Percentiles rank a stretch among this genome's conserved stretches.
phyloP scores from a whole-genome alignment of 2,888 invertebrate genomes.

The Hybos culiciformis region DNA sequence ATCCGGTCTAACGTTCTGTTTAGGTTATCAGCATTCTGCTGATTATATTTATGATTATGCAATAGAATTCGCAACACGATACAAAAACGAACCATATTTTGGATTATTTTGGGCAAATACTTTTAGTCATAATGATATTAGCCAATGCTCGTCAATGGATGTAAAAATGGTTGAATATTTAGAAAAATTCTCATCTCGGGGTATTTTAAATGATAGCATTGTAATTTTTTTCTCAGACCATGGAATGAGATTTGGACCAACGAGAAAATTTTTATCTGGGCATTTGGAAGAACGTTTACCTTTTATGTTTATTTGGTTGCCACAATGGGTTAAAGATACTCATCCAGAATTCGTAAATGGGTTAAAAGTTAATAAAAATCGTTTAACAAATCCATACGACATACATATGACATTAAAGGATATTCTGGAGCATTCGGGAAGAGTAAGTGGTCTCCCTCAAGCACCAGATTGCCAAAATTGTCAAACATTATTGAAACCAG shows the following conservation, averaged over 20 bases:
- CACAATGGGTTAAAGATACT: constrained; percentile 43
- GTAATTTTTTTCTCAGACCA: constrained; percentile 66
- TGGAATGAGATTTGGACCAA: constrained; percentile 62
- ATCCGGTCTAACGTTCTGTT: constrained; percentile 42
- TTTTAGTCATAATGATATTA: constrained; percentile 57
- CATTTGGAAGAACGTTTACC: constrained; percentile 70
- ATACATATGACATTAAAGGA: constrained; percentile 57
- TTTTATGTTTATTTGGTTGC: constrained; percentile 54
- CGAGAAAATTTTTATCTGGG: constrained; percentile 51
- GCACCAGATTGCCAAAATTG: constrained; percentile 51
- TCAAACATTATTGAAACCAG: constrained; percentile 45
- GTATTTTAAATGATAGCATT: constrained; percentile 49
- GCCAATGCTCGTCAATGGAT: constrained; percentile 54
- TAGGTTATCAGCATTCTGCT: constrained; percentile 47
- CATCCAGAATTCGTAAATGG: constrained; percentile 42
- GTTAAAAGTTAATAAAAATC: constrained; percentile 46
- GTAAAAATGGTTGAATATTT: constrained; percentile 44
- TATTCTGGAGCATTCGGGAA: constrained; percentile 41
- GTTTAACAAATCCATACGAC: constrained; percentile 62
- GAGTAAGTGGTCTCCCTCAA: constrained; percentile 25
- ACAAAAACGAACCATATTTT: constrained; percentile 48
- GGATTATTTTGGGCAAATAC: constrained; percentile 69
- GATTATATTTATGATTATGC: constrained; percentile 57
- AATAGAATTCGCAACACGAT: constrained; percentile 49
- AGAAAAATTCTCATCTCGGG: constrained; percentile 42